Base-by-base conservation (phyloP, 2,888 invertebrate genomes). In the Oscheius sp. region DNA sequence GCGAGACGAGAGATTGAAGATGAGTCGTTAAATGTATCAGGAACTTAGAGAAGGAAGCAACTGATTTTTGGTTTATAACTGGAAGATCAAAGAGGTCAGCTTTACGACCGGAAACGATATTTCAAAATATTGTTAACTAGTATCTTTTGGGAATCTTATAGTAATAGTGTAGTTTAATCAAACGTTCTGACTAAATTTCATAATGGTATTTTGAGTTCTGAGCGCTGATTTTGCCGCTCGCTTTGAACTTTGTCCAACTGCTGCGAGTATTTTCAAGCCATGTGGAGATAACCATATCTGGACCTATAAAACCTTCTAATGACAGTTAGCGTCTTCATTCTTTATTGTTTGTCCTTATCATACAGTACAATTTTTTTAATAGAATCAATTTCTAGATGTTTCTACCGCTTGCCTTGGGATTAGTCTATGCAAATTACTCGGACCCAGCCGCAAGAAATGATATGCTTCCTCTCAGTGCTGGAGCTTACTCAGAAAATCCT, bases 401-500 rank as follows among this genome's bases (percentile, higher is more conserved):
- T 15, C 20, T 61, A n/a, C 31, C 61, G 23, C 27, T 20, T 17
- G 45, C 29, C 12, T 27, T 45, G n/a, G 31, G 33, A 31, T 12
- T 45, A 42, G 17, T 31, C 15, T 42, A 71, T 64, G 61, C 61
- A 3, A 61, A 20, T 23, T 80, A 74, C 68, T 55, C 69, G 12
- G 80, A 80, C 53, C 39, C 65, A 3, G 71, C 74, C 27, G 75
- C 77, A 29, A 55, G 81, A 34, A 68, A 72, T 34, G 50, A 76
- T 34, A 74, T 79, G 69, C 69, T 80, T n/a, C 73, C 81, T 5
- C 67, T 82, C 10, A 65, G 76, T 15, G 75, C 80, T 0, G 78
- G 75, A 2, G 79, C 82, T 10, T 82, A 82, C 63, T 65, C 78
- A 10, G 71, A 76, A 27, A 61, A 74, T 31, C 79, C 82, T 42